Evolutionary conservation across 2,888 invertebrate genomes (phyloP), one percentile per base, ranked within the genome.

Genomic region (Frankliniella fusca): DNA sequence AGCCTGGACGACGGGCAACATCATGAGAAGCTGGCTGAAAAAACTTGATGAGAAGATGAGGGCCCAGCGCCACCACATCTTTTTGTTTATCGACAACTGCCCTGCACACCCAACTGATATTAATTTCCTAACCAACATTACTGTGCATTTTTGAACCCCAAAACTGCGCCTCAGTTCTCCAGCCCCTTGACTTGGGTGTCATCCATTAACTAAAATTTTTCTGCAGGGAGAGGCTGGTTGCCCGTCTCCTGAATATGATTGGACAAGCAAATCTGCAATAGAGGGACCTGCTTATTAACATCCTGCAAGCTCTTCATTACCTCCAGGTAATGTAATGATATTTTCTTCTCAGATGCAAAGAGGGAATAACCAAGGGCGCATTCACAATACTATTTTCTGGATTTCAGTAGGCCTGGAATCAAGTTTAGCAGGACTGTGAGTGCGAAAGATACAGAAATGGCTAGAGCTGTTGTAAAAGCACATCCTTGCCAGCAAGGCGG

Each of bases 141-240:
- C 80, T 80, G 81, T 83, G 9, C 12, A 80, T 23, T 83, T 83
- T 61, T 81, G n/a, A 82, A 1, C 83, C 82, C 23, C 28, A 79
- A 38, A 83, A 83, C 65, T 61, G 49, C 38, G 81, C 82, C n/a
- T 82, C 82, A 49, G 79, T 80, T 48, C 65, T 84, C 49, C 83
- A 84, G 81, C 84, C 84, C 28, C 76, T 83, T n/a, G 84, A 83
- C n/a, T n/a, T n/a, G 81, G 84, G 84, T 65, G 84, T 84, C 23
- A 84, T 85, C 80, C 83, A 84, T 82, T 83, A 83, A 54, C 81
- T 83, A 80, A 83, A 84, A 82, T 80, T 80, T 23, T 54, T 82
- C 23, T 83, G 83, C 82, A 81, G 84, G 49, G 83, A 82, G 80
- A 82, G 84, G 83, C 82, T 84, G 76, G 84, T 84, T 28, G 54